Evolutionary conservation across 2,888 invertebrate species (phyloP).

Genomic region (Podabrus alpinus): DNA sequence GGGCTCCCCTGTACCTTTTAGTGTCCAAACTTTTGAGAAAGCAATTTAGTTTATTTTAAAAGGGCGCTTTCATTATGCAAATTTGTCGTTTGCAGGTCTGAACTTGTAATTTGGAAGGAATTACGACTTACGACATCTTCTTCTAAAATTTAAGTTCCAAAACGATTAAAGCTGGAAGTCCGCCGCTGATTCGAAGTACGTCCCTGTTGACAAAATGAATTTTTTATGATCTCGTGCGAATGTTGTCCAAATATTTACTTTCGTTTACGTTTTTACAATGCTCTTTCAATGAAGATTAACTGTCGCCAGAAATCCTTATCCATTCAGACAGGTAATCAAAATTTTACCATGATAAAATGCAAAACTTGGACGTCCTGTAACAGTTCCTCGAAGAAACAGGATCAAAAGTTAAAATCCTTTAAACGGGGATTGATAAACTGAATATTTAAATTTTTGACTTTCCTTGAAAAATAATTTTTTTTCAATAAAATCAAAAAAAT

Average conservation of each 20-base stretch:
- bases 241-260: not conserved
- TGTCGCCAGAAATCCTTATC: not conserved
- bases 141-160: too few species aligned
- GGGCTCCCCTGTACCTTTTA: not conserved
- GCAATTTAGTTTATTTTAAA: not conserved
- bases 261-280: not conserved
- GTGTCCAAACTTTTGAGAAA: not conserved
- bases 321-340: not conserved
- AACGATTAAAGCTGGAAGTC: too few species aligned
- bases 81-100: not conserved
- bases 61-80: not conserved
- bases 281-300: not conserved
- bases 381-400: not conserved
- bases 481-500: not conserved
- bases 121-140: too few species aligned
- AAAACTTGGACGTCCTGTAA: not conserved
- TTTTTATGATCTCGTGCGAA: not conserved
- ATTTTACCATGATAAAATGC: not conserved
- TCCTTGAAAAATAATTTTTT: not conserved
- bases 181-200: not conserved
- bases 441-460: not conserved
- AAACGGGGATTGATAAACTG: not conserved
- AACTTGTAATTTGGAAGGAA: not conserved
- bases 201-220: not conserved
- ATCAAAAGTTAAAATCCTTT: not conserved